Evolutionary conservation across 1,140 invertebrate genomes (phyloP).

Genomic region (Antheraea pernyi): DNA sequence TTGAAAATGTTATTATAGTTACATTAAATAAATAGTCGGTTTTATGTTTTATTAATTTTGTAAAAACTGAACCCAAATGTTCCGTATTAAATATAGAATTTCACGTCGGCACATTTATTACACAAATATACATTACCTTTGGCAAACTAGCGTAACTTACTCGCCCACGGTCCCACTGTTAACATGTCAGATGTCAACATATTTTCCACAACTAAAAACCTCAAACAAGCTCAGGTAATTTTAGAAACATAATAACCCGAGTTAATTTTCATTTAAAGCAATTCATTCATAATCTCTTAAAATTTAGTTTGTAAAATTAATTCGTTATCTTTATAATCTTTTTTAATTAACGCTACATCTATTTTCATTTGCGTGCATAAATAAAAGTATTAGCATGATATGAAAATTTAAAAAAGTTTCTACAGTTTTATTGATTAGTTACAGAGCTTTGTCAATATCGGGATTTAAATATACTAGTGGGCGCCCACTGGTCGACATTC

Average conservation of each 20-base stretch:
- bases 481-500: no score
- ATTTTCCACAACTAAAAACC: neutral
- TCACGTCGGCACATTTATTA: neutral
- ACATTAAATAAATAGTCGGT: neutral
- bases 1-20: no score
- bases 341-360: no score
- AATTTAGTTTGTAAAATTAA: no score
- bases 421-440: no score
- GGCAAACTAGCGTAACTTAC: neutral
- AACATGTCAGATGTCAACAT: neutral
- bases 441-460: no score
- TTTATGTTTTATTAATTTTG: neutral
- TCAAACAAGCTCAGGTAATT: neutral
- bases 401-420: no score
- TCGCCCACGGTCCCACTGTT: neutral
- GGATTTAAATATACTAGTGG: no score
- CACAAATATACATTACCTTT: constrained; percentile 3
- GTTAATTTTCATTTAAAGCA: neutral
- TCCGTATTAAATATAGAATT: constrained; percentile 3
- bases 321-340: no score
- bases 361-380: no score
- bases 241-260: neutral
- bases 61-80: neutral
- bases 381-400: no score
- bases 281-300: neutral